Conservation (phyloP, 2,797 vertebrate species). For the Cheirogaleus major region DNA sequence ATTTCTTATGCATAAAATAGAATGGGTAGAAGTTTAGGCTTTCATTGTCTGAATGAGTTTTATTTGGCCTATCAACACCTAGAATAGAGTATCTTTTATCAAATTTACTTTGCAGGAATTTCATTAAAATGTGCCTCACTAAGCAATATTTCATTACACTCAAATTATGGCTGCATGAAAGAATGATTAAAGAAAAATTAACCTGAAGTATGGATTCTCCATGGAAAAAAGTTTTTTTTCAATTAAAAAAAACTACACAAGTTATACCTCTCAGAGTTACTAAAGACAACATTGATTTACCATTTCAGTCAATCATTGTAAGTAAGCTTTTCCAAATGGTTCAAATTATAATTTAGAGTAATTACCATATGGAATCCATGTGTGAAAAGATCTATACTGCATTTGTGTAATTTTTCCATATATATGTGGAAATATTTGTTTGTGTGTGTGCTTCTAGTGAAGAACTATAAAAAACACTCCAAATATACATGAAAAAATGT, state of each 20-base stretch:
- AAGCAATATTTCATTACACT: constrained; percentile 6
- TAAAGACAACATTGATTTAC: not conserved
- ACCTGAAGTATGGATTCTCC: not conserved
- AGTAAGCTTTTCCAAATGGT: not conserved
- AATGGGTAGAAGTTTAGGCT: not conserved
- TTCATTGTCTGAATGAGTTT: not conserved
- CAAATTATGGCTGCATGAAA: not conserved
- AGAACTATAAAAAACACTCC: not conserved
- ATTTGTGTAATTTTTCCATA: not conserved
- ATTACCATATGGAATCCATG: not conserved
- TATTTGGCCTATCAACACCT: not conserved
- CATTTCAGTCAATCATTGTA: not conserved
- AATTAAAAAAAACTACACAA: not conserved
- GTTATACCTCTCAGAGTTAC: not conserved
- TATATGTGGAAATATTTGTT: not conserved
- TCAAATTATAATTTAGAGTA: constrained; percentile 11
- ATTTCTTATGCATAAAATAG: not conserved
- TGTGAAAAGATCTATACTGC: not conserved
- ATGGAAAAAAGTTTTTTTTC: not conserved
- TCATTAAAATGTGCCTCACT: not conserved
- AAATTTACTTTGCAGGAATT: constrained; percentile 33
- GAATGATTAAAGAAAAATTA: constrained; percentile 33
- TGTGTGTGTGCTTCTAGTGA: not conserved
- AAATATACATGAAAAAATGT: constrained; percentile 7
- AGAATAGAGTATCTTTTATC: not conserved